Evolutionary conservation across 2,113 vertebrate genomes (phyloP), one percentile per base, ranked within the genome.

Genomic region (Scomber colias): DNA sequence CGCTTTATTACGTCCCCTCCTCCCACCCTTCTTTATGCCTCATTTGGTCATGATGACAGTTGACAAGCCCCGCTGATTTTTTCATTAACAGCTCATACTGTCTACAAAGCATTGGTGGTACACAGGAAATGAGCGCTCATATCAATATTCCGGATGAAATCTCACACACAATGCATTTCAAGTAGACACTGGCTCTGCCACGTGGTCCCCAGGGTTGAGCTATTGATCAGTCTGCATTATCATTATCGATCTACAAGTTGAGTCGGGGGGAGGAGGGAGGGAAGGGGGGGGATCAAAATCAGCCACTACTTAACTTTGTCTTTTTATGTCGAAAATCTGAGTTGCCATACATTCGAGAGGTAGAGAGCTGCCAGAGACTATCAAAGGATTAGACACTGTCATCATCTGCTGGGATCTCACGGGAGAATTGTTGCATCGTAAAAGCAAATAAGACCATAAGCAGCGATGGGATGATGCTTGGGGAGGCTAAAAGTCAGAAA

Each of bases 101-200:
- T 87, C 89, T 86, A 72, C 71, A 74, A 76, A 56, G 83, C 64
- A 14, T 55, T n/a, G 46, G 50, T 40, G 75, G 60, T 63, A 54
- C 71, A 62, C 86, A 93, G 93, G 93, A 95, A 93, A 94, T 92
- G 90, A 92, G 87, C 55, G 24, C 61, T 74, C 77, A 56, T 84
- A 86, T 92, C 86, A 87, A 92, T 89, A 93, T 86, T 83, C 81
- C 19, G 60, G 77, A 66, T 81, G 83, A 81, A 83, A 61, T 77
- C 71, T 62, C 71, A 54, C 75, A 80, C 80, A 75, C 83, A 86
- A 84, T 82, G 89, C 75, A 85, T 90, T 77, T 77, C 79, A 87
- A 89, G 78, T 65, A 84, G 74, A 81, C 64, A 27, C 31, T 11
- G 51, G 61, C 81, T 79, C 77, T 40, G 71, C 82, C 71, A 46